Evolutionary conservation across 2,797 vertebrate species (phyloP), one percentile per base, ranked within the genome.

Genomic region (Moxostoma hubbsi): DNA sequence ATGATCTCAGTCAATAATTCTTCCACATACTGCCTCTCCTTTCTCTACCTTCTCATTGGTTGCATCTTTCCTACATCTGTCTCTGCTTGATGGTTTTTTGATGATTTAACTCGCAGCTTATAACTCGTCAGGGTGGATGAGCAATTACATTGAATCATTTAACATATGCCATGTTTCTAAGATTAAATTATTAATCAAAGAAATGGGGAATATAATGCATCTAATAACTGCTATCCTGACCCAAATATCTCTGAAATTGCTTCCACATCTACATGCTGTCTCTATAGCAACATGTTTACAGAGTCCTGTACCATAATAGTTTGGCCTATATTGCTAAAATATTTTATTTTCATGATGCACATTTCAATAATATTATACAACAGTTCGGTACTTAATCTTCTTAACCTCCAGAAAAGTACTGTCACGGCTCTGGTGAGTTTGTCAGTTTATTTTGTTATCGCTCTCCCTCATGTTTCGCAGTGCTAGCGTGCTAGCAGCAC

Each of bases 61-160:
- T 77, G 54, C 68, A 64, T 59, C 46, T 63, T 6, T 67, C 46
- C 16, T 43, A 8, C 9, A 65, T 11, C 11, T 43, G 72, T 64
- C 62, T 63, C 36, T 15, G 6, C 46, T 24, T 57, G 24, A 43
- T 43, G 43, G 55, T 57, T 57, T 50, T 45, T 58, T 76, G 53
- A 47, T 54, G 58, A 78, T 70, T 77, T 69, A 63, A 78, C 10
- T 7, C 51, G 36, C 75, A 77, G 67, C 64, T 75, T 53, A 79
- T 85, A 84, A 71, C 83, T 73, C 15, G 49, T 73, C 58, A 24
- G 45, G 55, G 66, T 8, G 49, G 45, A 75, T 65, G 36, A 46
- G 59, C 51, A 53, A 11, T 53, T 53, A 53, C 10, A 53, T 53
- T 10, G 5, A 53, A 53, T 16, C 0, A 9, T 16, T 9, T 9